Conservation (phyloP, 2,888 invertebrate genomes). For the Argynnis bischoffii region DNA sequence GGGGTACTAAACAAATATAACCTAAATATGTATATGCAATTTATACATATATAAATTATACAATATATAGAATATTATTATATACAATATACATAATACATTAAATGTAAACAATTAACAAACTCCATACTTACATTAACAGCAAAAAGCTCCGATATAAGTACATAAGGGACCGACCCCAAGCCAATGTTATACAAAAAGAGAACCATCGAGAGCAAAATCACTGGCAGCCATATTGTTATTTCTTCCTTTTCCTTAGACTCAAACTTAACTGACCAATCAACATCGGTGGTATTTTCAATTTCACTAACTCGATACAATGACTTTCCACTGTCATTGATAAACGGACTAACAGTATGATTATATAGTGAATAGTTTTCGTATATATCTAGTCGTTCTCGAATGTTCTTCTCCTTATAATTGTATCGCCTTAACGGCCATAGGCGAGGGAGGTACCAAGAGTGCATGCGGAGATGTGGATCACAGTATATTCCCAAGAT, state of each 20-base stretch:
- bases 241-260: constrained; percentile 45
- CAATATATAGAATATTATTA: background rate
- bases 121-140: constrained; percentile 64
- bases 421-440: constrained; percentile 58
- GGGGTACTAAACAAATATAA: too few relatives aligned
- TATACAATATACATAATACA: background rate
- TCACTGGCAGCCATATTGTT: constrained; percentile 65
- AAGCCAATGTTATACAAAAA: constrained; percentile 75
- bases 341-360: constrained; percentile 32
- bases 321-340: constrained; percentile 39
- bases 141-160: constrained; percentile 71
- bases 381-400: constrained; percentile 42
- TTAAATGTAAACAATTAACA: background rate
- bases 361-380: constrained; percentile 45
- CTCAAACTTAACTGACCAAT: constrained; percentile 47
- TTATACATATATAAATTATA: too few relatives aligned
- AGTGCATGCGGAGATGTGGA: constrained; percentile 61
- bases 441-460: constrained; percentile 64
- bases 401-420: constrained; percentile 47
- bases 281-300: constrained; percentile 45
- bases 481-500: constrained; percentile 72
- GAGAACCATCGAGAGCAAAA: constrained; percentile 63
- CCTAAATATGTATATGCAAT: too few relatives aligned
- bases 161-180: constrained; percentile 76
- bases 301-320: constrained; percentile 49